A percentile compares a stretch with the other conserved stretches of the same genome.
phyloP scores from a whole-genome alignment of 1,140 invertebrate genomes.

The Leptoteleia sp. region DNA sequence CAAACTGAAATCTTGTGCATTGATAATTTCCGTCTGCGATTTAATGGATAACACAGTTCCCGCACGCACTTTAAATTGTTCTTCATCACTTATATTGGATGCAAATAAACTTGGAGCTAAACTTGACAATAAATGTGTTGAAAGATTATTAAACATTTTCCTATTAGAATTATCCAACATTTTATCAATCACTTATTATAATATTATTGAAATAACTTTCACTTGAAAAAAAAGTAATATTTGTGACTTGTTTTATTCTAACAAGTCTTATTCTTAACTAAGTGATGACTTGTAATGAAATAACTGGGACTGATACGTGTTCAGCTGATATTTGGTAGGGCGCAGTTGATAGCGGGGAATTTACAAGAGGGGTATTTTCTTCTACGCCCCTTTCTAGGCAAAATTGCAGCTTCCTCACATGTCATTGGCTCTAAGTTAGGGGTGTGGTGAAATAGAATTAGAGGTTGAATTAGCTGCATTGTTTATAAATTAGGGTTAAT shows the following conservation, averaged over 20 bases:
- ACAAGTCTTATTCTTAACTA: conserved; percentile 1
- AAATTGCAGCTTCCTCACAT: conserved; percentile 38
- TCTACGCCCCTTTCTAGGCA: conserved; percentile 38
- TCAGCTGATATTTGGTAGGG: conserved; percentile 36
- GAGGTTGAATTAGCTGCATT: conserved; percentile 8
- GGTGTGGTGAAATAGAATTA: conserved; percentile 27
- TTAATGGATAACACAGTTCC: conserved; percentile 13
- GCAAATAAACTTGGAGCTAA: conserved; percentile 12
- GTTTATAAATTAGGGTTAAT: conserved; percentile 3
- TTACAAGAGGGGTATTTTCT: conserved; percentile 44
- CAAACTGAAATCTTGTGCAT: conserved; percentile 38
- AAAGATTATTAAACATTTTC: conserved; percentile 26
- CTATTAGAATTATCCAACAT: conserved; percentile 36
- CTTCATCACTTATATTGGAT: conserved; percentile 21
- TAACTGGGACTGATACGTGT: conserved; percentile 33
- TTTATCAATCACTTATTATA: background rate
- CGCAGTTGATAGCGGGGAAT: conserved; percentile 34
- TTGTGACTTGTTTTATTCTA: no score
- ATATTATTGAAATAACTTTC: background rate
- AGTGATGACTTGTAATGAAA: conserved; percentile 33
- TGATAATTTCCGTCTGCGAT: conserved; percentile 40
- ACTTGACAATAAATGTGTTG: conserved; percentile 2
- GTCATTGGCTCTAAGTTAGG: conserved; percentile 41
- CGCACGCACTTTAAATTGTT: conserved; percentile 33
- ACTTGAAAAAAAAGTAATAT: background rate